Conservation (phyloP, 2,797 vertebrate genomes). For the Allobates femoralis region DNA sequence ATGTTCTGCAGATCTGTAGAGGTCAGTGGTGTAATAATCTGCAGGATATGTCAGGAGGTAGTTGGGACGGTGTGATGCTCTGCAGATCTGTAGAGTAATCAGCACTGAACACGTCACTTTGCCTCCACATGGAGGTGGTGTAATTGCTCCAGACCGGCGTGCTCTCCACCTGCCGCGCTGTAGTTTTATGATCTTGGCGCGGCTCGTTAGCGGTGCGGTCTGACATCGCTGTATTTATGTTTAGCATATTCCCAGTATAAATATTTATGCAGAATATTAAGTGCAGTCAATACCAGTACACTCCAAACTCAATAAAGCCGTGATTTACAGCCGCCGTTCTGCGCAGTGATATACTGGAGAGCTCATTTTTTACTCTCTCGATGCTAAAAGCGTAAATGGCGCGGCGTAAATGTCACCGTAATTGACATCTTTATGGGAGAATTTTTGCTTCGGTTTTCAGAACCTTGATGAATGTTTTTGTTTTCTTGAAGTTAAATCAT, state of each 20-base stretch:
- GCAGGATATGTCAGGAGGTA: background rate
- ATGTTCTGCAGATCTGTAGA: no score
- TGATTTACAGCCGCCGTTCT: constrained; percentile 58
- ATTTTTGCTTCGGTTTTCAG: constrained; percentile 29
- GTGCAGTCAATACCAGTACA: constrained; percentile 28
- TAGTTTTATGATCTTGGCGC: background rate
- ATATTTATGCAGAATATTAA: constrained; percentile 64
- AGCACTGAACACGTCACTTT: background rate
- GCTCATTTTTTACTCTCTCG: constrained; percentile 46
- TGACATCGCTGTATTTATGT: constrained; percentile 59
- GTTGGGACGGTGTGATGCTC: background rate
- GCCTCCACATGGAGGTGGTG: background rate
- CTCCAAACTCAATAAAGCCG: constrained; percentile 56
- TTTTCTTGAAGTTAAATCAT: constrained; percentile 57
- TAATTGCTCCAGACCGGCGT: background rate
- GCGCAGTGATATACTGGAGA: constrained; percentile 31
- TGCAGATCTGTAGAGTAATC: background rate
- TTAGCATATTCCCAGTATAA: constrained; percentile 61
- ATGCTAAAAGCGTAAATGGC: constrained; percentile 52
- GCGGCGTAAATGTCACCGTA: constrained; percentile 49
- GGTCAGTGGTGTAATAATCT: background rate
- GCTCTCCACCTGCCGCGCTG: background rate
- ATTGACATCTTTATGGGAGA: constrained; percentile 50
- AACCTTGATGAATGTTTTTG: constrained; percentile 44
- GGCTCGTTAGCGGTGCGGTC: constrained; percentile 48